Conservation (phyloP, 2,797 vertebrate species). For the Tenualosa thibaudeaui region DNA sequence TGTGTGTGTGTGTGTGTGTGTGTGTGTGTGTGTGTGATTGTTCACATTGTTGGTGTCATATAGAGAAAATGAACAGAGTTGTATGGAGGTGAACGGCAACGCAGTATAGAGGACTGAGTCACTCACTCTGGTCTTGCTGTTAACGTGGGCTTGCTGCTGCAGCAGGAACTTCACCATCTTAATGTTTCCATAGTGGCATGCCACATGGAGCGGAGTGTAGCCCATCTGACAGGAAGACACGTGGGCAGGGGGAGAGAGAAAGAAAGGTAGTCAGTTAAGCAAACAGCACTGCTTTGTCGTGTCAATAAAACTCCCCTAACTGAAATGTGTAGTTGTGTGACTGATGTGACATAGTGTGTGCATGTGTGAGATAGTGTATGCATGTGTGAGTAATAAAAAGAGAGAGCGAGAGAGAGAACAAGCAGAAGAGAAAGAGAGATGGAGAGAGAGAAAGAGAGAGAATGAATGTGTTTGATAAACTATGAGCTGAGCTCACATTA, state of each 20-base stretch:
- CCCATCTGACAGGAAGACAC: conserved; percentile 81
- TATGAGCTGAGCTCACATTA: background rate
- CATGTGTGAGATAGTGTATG: background rate
- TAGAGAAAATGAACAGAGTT: background rate
- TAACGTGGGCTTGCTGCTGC: conserved; percentile 91
- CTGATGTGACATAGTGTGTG: background rate
- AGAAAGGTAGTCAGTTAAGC: background rate
- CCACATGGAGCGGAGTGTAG: conserved; percentile 93
- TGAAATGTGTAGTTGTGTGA: background rate
- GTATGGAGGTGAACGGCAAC: background rate
- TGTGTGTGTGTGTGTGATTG: no score
- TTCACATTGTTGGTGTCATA: no score
- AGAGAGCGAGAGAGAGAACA: background rate
- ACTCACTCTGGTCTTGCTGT: conserved; percentile 92
- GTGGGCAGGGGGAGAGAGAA: conserved; percentile 7
- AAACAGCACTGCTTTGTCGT: background rate
- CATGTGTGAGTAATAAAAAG: no score
- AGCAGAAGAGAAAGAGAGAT: conserved; percentile 5
- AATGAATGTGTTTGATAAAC: background rate
- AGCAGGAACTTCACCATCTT: conserved; percentile 97
- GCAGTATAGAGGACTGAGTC: background rate
- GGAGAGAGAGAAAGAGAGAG: background rate
- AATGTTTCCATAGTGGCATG: conserved; percentile 97
- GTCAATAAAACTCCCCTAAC: background rate
- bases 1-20: no score